Evolutionary conservation across 1,140 invertebrate species (phyloP).

Genomic region (Brachionus angularis): DNA sequence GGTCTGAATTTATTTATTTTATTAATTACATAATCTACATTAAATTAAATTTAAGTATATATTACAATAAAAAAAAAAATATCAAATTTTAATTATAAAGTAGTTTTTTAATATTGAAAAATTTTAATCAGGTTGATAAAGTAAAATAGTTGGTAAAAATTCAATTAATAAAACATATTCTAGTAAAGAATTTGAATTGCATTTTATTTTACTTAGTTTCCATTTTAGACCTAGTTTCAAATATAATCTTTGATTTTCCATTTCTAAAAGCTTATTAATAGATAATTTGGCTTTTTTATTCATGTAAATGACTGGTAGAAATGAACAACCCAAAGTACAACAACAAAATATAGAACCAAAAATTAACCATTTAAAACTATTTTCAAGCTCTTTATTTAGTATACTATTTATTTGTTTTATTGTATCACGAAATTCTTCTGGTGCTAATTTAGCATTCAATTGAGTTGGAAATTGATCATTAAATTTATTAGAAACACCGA

Average conservation of each 20-base stretch:
- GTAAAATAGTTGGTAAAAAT: constrained; percentile 31
- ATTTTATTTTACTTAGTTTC: constrained; percentile 31
- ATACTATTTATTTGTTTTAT: constrained; percentile 37
- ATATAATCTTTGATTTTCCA: constrained; percentile 39
- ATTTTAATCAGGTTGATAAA: constrained; percentile 40
- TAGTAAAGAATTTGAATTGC: not conserved
- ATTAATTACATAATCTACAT: no score
- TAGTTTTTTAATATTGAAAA: no score
- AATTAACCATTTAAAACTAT: constrained; percentile 44
- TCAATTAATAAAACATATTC: constrained; percentile 41
- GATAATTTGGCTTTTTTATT: constrained; percentile 33
- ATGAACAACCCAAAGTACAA: constrained; percentile 42
- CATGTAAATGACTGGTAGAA: constrained; percentile 23
- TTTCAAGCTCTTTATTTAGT: constrained; percentile 26
- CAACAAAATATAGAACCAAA: constrained; percentile 43
- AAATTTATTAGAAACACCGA: constrained; percentile 35
- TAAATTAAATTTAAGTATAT: no score
- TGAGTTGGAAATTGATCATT: constrained; percentile 29
- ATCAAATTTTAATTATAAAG: no score
- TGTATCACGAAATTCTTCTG: constrained; percentile 37
- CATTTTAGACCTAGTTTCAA: constrained; percentile 24
- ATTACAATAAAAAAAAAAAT: no score
- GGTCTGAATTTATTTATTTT: no score
- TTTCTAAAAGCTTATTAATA: constrained; percentile 22
- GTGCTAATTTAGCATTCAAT: constrained; percentile 9